phyloP scores from a whole-genome alignment of 2,888 invertebrate species.

The Argyresthia goedartella region DNA sequence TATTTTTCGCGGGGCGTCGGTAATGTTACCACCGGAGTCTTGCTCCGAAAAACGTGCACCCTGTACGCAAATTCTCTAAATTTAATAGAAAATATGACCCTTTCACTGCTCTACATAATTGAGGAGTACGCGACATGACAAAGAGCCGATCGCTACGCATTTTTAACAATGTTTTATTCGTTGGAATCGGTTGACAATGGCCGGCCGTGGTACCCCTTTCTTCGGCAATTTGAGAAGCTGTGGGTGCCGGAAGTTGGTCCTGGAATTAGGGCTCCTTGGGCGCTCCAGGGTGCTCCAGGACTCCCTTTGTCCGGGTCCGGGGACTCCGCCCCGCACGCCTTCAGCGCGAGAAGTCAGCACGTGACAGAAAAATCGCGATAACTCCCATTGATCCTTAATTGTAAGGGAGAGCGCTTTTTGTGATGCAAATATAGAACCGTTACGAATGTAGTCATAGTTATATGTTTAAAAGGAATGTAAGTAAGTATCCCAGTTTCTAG shows the following conservation, averaged over 20 bases:
- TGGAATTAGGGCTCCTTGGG: constrained; percentile 53
- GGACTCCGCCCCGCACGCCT: constrained; percentile 57
- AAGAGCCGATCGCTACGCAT: constrained; percentile 60
- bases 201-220: constrained; percentile 54
- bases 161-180: constrained; percentile 60
- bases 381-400: too few relatives aligned
- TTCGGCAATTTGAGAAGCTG: constrained; percentile 63
- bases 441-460: too few relatives aligned
- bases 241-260: constrained; percentile 60
- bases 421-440: too few relatives aligned
- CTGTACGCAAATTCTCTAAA: constrained; percentile 31
- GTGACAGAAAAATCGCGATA: constrained; percentile 29
- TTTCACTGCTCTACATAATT: constrained; percentile 67
- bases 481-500: too few relatives aligned
- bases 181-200: constrained; percentile 66
- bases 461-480: too few relatives aligned
- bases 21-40: background rate
- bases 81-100: constrained; percentile 70
- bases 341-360: constrained; percentile 40
- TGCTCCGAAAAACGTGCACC: background rate
- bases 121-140: constrained; percentile 60
- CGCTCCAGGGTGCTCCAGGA: constrained; percentile 55
- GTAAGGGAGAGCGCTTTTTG: too few relatives aligned
- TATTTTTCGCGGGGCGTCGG: background rate
- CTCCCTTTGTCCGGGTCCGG: constrained; percentile 34